Evolutionary conservation across 2,888 invertebrate genomes (phyloP), one percentile per base, ranked within the genome.

Genomic region (Drosophila meridionalis): DNA sequence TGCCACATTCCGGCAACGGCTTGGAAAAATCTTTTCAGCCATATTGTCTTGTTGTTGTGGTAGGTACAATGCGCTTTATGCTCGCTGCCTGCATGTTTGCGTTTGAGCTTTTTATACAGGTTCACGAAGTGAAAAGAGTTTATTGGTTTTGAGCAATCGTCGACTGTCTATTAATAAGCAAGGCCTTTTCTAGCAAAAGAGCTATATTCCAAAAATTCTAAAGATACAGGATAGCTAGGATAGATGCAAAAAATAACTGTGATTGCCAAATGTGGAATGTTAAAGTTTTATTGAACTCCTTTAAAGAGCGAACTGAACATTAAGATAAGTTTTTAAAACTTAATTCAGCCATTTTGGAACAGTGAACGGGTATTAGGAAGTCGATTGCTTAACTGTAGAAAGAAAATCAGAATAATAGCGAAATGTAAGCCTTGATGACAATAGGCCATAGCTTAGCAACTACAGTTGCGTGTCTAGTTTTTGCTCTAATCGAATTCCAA

Each of bases 1-100:
- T 89, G 90, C 82, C 90, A 89, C 79, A 85, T 85, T 89, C 73
- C 82, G 63, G 66, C 69, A 76, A 64, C 67, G 40, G 59, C 75
- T 70, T 61, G 50, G 30, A 70, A 53, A 74, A 64, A 57, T 58
- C 58, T 60, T 57, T 65, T 60, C 47, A 34, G 52, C 50, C 50
- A 63, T 50, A 47, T 72, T 65, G 45, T 63, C 48, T 69, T 69
- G 32, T 69, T 69, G 32, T 58, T 60, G 52, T 71, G 58, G 20
- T 74, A 48, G 63, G 69, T 64, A 45, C 60, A 70, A 64, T 67
- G 64, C 69, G 50, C 32, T 34, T 34, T 34, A 34, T 34, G 50
- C 5, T 69, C 34, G 67, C 60, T 78, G 59, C 62, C 56, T 59
- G 48, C 40, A 56, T 43, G 52, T 47, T 57, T 56, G 52, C 43